Evolutionary conservation across 1,140 invertebrate species (phyloP), one percentile per base, ranked within the genome.

Genomic region (Schlechtendalia chinensis): DNA sequence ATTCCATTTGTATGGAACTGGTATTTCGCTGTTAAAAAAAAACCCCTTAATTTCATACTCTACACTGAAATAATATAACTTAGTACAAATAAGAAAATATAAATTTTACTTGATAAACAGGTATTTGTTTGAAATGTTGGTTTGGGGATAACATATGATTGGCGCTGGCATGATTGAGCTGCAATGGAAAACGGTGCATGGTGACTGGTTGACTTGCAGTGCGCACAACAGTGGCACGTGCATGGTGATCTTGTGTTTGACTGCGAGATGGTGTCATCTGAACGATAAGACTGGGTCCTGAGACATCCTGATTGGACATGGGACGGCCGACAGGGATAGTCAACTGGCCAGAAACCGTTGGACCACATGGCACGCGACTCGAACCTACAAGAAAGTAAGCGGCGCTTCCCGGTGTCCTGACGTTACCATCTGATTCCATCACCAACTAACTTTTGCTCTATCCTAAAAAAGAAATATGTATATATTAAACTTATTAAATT

Each of bases 121-220:
- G 74, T 77, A 77, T 77, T 77, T 77, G 74, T 77, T 77, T 77
- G 74, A 77, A 77, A 22, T 77, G 74, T 77, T 77, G 74, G 16
- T 77, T 77, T 24, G 74, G 74, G 59, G 74, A 77, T 16, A 77
- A 17, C 61, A 77, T 61, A 47, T 77, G 74, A 61, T 77, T 77
- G 74, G 74, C 32, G 32, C 74, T 77, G 74, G 74, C 32, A 77
- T 77, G 74, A 77, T 77, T 77, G 74, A 77, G 74, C 56, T 77
- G 74, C 16, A 77, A 45, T 45, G 74, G 74, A 45, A 61, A 77
- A 56, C 74, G 54, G n/a, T 77, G 74, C 74, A 77, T 77, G 19
- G 74, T 61, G 14, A 77, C 74, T 17, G 74, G 74, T 77, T 77
- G 74, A 77, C 45, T 77, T 61, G 74, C 6, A 1, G 56, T 77